Evolutionary conservation across 2,888 invertebrate genomes (phyloP).

Genomic region (Polyommatus icarus): DNA sequence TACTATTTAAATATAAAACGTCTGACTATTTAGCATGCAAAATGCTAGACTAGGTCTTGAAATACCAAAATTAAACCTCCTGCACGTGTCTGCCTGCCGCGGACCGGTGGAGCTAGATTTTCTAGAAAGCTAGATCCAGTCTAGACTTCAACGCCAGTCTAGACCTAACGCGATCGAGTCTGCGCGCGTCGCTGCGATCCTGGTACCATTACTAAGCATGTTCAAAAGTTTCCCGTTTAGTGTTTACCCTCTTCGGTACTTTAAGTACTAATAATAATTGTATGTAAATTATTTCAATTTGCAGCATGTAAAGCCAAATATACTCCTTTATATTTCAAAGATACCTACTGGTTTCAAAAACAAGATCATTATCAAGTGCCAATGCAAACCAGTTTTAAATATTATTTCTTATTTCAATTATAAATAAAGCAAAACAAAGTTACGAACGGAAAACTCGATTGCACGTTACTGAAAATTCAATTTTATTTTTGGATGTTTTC

Average conservation of each 20-base stretch:
- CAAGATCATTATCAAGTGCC: neutral
- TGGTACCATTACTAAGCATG: neutral
- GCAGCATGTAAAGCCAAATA: neutral
- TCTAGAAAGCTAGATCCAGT: constrained; percentile 29
- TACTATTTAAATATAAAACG: neutral
- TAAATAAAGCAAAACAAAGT: neutral
- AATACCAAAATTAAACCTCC: constrained; percentile 14
- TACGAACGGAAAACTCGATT: neutral
- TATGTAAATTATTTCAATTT: too few species aligned
- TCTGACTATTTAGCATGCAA: constrained; percentile 6
- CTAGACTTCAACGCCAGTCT: constrained; percentile 6
- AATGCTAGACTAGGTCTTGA: neutral
- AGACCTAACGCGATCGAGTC: neutral
- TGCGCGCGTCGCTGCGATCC: neutral
- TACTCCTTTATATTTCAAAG: neutral
- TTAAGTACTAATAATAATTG: neutral
- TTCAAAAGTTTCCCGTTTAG: neutral
- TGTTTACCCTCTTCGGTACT: neutral
- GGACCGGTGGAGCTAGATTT: constrained; percentile 28
- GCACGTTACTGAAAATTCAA: neutral
- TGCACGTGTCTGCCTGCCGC: constrained; percentile 1
- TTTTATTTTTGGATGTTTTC: too few species aligned
- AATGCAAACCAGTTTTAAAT: constrained; percentile 8
- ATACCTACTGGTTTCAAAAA: neutral
- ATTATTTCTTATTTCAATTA: neutral